Evolutionary conservation across 2,888 invertebrate species (phyloP), one percentile per base, ranked within the genome.

Genomic region (Troglohyphantes excavatus): DNA sequence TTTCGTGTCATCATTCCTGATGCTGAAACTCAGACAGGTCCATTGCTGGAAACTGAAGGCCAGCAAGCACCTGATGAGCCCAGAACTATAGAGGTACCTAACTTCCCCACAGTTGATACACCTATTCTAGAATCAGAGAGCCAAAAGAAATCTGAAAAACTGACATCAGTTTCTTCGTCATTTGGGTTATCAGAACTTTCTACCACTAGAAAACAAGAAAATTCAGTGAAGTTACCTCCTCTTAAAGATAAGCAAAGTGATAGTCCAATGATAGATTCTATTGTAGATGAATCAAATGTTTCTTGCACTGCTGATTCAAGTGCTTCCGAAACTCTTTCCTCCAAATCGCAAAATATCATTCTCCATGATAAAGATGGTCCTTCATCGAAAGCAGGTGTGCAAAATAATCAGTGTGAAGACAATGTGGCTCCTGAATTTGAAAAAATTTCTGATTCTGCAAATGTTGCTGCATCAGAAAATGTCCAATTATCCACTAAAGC

Each of bases 1-100:
- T 82, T 82, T 61, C 29, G 33, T 23, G 23, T 82, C 33, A 39
- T 82, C 9, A 82, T 72, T 7, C 82, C 82, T 29, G 59, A 19
- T 6, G n/a, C 9, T 43, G 70, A 72, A 23, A 46, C 26, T 7
- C 23, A 23, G 3, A 19, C 59, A 9, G n/a, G n/a, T 17, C 17
- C 68, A 33, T 29, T 33, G 6, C 29, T 33, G n/a, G 33, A 33
- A 33, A 17, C 33, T 65, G 33, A 19, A 33, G 68, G 5, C 13
- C n/a, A 5, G n/a, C 17, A 53, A 17, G n/a, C 17, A n/a, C 5
- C 5, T 53, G 13, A 5, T 17, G 53, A 39, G 1, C 7, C 7
- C 7, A 39, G 39, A 11, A 11, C 39, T 39, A 39, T n/a, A 13
- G n/a, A 17, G 17, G 9, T 53, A n/a, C n/a, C 53, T 5, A n/a